Evolutionary conservation across 2,113 vertebrate genomes (phyloP), one percentile per base, ranked within the genome.

Genomic region (Seriola dumerili): DNA sequence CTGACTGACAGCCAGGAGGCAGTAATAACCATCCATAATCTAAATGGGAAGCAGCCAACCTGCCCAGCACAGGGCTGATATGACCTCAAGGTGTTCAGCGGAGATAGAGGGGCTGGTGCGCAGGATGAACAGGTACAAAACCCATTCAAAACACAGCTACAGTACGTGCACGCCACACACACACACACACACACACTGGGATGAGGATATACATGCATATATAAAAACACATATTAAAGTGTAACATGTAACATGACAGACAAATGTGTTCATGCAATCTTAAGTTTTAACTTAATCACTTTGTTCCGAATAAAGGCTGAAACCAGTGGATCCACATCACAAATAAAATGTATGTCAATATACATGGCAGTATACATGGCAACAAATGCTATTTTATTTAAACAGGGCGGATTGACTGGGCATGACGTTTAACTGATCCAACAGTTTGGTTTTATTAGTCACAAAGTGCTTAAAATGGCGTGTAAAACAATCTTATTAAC

Each of bases 1-100:
- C 92, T 92, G 90, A 92, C 71, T 88, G 92, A 93, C 91, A 92
- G 94, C 93, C 90, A 72, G 85, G 65, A 89, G 91, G 81, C 90
- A 92, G 93, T 89, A 91, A 93, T 94, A 94, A 93, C 91, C 89
- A 90, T 91, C 92, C 89, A 90, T 91, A 94, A 94, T 93, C 86
- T 91, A 93, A 93, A 92, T 90, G 91, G 89, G 85, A 91, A 85
- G 71, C 85, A 81, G 87, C 78, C 78, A 76, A 54, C 58, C 79
- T 84, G 80, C 87, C 83, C 83, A 86, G 75, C 78, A 80, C 14
- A 14, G 66, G 76, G 59, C 82, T 87, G 90, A 90, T 95, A 88
- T 75, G 72, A 91, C 89, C 89, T 90, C 84, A 93, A 95, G 91
- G 94, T 94, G 94, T 93, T 90, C 68, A 25, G 78, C 69, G 62